A percentile compares a stretch with the other conserved stretches of the same genome.
phyloP scores from a whole-genome alignment of 2,888 invertebrate species.

The Himalopsyche anomala region DNA sequence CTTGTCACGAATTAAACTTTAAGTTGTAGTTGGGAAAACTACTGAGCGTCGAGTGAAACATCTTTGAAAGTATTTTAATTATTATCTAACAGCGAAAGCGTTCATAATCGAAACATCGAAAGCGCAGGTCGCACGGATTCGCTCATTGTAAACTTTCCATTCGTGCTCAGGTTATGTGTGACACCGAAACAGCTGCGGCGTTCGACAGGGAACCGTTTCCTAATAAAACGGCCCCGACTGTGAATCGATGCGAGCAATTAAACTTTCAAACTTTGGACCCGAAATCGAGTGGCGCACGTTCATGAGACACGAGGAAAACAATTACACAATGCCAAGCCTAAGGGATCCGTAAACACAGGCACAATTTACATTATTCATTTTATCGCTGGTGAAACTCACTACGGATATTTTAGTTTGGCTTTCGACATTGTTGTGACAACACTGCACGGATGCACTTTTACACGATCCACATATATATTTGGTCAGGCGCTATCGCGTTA shows the following conservation, averaged over 20 bases:
- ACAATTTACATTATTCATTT: not conserved
- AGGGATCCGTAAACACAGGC: conserved; percentile 7
- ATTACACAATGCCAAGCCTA: not conserved
- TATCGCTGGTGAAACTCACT: conserved; percentile 8
- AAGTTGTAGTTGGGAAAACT: too few species aligned
- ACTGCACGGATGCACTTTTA: not conserved
- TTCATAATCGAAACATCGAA: conserved; percentile 22
- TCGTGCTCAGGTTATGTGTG: conserved; percentile 23
- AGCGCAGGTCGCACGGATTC: conserved; percentile 1
- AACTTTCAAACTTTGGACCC: conserved; percentile 22
- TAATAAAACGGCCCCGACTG: not conserved
- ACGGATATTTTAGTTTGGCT: not conserved
- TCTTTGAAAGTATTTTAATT: not conserved
- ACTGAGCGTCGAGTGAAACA: too few species aligned
- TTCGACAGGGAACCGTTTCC: not conserved
- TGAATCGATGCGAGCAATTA: not conserved
- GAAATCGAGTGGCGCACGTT: not conserved
- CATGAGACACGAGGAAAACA: conserved; percentile 16
- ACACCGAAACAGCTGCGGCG: not conserved
- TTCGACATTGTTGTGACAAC: not conserved
- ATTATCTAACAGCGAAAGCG: conserved; percentile 15
- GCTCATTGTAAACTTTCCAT: conserved; percentile 1
- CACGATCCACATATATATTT: not conserved
- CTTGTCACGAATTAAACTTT: too few species aligned
- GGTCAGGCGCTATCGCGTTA: not conserved